Conservation (phyloP, 2,113 vertebrate species). For the Narcine bancroftii region DNA sequence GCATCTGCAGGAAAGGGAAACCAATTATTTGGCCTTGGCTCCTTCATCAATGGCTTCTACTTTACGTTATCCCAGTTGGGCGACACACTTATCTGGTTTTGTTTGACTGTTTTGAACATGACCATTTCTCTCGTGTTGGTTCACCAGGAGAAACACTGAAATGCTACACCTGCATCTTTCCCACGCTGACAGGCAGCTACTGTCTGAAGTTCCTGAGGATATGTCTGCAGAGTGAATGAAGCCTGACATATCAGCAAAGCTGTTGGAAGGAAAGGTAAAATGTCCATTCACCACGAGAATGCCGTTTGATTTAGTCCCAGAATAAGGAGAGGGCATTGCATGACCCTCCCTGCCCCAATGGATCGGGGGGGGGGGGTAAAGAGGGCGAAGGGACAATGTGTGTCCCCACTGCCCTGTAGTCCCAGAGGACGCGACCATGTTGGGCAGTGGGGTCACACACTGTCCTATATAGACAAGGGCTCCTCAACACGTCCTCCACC, state of each 20-base stretch:
- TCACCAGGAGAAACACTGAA: constrained; percentile 50
- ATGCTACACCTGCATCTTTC: constrained; percentile 64
- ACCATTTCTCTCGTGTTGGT: constrained; percentile 31
- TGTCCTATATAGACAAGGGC: too few relatives aligned
- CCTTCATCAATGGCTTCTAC: too few relatives aligned
- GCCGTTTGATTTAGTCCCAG: not conserved
- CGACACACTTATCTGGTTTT: too few relatives aligned
- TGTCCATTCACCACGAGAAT: not conserved
- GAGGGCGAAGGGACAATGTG: not conserved
- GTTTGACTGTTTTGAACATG: not conserved
- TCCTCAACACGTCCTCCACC: too few relatives aligned
- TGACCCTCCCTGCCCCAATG: too few relatives aligned
- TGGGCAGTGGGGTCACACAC: not conserved
- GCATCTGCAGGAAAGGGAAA: too few relatives aligned
- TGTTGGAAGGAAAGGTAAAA: constrained; percentile 51
- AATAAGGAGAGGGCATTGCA: too few relatives aligned
- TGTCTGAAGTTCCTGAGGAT: constrained; percentile 56
- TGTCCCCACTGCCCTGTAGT: too few relatives aligned
- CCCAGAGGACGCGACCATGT: too few relatives aligned
- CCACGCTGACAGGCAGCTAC: constrained; percentile 57
- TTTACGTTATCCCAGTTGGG: too few relatives aligned
- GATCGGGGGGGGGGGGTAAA: not conserved
- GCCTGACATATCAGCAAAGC: constrained; percentile 56
- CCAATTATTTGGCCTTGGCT: too few relatives aligned
- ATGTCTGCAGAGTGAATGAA: constrained; percentile 54